Conservation (phyloP, 2,113 vertebrate genomes). For the Ahaetulla prasina region DNA sequence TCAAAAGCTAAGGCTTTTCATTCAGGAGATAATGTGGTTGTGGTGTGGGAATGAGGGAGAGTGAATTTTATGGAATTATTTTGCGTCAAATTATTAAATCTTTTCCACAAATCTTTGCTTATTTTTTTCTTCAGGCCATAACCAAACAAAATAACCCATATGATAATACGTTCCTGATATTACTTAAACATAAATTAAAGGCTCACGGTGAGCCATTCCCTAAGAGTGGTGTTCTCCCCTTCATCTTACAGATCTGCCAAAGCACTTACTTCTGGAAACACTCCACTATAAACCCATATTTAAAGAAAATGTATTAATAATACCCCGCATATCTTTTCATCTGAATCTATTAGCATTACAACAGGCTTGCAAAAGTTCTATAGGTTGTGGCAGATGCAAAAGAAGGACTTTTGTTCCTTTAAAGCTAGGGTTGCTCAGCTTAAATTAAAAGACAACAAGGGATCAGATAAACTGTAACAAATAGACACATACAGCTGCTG, state of each 20-base stretch:
- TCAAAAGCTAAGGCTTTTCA: background rate
- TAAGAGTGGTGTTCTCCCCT: background rate
- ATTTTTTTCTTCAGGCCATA: background rate
- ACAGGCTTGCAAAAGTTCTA: background rate
- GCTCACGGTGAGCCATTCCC: background rate
- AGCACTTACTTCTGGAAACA: background rate
- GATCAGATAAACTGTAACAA: background rate
- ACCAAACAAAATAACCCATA: background rate
- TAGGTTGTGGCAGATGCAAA: background rate
- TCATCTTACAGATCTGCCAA: conserved; percentile 9
- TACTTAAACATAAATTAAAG: conserved; percentile 4
- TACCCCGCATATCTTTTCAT: background rate
- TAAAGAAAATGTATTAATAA: background rate
- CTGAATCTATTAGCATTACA: background rate
- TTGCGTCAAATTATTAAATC: background rate
- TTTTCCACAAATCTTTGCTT: background rate
- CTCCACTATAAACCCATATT: background rate
- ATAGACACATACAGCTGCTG: background rate
- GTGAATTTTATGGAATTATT: background rate
- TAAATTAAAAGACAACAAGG: background rate
- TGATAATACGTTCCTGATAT: background rate
- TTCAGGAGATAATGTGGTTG: background rate
- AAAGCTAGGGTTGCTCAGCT: background rate
- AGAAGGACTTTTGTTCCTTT: background rate
- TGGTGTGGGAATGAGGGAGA: background rate